These are phyloP conservation scores for Lutjanus argentimaculatus DNA, from an alignment of 2,797 vertebrate species.

Conservation along the genomic window DNA sequence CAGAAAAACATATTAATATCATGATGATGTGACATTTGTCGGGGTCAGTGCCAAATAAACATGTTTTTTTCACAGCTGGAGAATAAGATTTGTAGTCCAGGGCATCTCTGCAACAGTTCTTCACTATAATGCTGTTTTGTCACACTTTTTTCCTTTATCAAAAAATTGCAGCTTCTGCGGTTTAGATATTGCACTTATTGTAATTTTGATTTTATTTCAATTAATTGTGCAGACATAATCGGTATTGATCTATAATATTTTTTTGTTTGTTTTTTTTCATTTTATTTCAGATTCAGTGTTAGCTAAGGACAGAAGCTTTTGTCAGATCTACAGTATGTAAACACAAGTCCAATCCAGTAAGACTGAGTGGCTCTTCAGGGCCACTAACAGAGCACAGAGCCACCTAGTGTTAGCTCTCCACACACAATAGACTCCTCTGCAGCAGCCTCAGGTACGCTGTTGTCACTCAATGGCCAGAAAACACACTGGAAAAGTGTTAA, in stretches of 20 bases:
- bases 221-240: neutral
- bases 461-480: constrained; percentile 25
- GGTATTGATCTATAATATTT: neutral
- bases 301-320: neutral
- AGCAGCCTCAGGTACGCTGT: constrained; percentile 14
- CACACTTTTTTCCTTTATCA: too few species aligned
- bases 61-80: too few species aligned
- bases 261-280: neutral
- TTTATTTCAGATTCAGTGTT: neutral
- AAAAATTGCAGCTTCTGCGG: too few species aligned
- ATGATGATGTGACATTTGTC: too few species aligned
- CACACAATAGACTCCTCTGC: constrained; percentile 13
- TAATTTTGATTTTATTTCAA: too few species aligned
- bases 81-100: too few species aligned
- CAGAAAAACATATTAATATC: too few species aligned
- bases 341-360: constrained; percentile 47
- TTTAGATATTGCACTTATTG: too few species aligned
- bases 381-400: constrained; percentile 66
- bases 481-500: neutral
- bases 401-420: constrained; percentile 73
- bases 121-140: too few species aligned
- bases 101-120: too few species aligned
- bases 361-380: constrained; percentile 58
- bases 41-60: too few species aligned
- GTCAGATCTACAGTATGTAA: constrained; percentile 39